Conservation (phyloP, 2,113 vertebrate species). For the Anser cygnoides region DNA sequence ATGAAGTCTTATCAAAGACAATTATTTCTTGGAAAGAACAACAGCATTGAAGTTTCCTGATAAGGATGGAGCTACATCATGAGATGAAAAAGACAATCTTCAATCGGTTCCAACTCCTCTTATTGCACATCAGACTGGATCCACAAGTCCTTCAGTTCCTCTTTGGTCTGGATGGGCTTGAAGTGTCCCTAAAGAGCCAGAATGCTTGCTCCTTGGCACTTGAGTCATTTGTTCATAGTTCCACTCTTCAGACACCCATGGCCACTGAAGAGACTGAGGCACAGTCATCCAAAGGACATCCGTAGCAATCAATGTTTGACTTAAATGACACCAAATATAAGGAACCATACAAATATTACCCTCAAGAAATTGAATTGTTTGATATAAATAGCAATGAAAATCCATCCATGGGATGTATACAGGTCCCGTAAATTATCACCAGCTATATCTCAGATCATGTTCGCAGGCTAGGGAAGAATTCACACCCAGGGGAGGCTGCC, state of each 20-base stretch:
- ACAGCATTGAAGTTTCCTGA: neutral
- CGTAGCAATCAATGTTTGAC: neutral
- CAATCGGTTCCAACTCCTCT: neutral
- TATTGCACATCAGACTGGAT: neutral
- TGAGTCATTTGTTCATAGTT: neutral
- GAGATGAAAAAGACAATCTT: neutral
- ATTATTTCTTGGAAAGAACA: slow-evolving; percentile 11
- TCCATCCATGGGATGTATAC: fast-evolving
- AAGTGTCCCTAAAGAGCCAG: neutral
- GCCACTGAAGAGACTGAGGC: neutral
- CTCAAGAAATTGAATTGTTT: neutral
- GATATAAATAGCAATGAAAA: neutral
- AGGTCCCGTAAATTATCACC: neutral
- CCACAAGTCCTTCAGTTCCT: neutral
- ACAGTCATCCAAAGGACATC: neutral
- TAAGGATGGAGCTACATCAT: neutral
- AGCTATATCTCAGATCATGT: neutral
- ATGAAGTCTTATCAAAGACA: slow-evolving; percentile 57
- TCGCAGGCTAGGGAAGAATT: neutral
- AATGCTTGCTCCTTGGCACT: neutral
- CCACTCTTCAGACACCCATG: neutral
- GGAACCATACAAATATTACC: neutral
- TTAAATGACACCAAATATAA: neutral
- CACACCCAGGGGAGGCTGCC: neutral
- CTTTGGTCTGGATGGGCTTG: neutral